Evolutionary conservation across 2,113 vertebrate genomes (phyloP).

Genomic region (Butorides virescens): DNA sequence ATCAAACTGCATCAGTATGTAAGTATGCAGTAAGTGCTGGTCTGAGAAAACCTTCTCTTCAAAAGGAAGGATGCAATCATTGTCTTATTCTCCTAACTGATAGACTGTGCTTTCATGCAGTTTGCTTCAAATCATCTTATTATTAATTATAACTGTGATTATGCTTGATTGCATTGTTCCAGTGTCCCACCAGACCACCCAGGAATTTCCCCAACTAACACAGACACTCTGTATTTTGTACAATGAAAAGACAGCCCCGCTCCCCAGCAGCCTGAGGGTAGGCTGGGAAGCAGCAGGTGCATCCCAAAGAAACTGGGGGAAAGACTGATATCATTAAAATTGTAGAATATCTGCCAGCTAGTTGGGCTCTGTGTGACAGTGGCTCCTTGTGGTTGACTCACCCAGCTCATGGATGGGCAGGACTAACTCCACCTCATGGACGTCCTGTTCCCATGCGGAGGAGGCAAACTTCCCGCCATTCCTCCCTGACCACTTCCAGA

Average conservation of each 20-base stretch:
- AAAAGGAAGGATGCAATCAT: neutral
- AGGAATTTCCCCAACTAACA: neutral
- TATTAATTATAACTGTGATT: slow-evolving; percentile 5
- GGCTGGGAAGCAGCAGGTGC: neutral
- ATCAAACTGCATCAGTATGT: neutral
- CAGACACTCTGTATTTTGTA: neutral
- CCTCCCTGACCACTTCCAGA: neutral
- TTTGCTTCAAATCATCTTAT: neutral
- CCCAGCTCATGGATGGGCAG: neutral
- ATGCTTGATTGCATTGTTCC: neutral
- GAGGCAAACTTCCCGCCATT: neutral
- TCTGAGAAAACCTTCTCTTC: neutral
- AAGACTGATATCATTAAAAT: neutral
- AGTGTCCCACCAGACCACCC: neutral
- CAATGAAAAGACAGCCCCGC: neutral
- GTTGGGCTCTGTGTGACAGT: accelerated
- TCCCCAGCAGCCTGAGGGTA: neutral
- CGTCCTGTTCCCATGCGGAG: accelerated
- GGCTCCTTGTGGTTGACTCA: neutral
- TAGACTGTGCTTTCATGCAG: neutral
- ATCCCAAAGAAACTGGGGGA: neutral
- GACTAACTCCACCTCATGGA: neutral
- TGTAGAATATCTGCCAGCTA: neutral
- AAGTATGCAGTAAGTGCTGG: neutral
- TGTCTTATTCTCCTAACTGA: neutral